phyloP scores from a whole-genome alignment of 2,888 invertebrate species.

The Acholoe squamosa region DNA sequence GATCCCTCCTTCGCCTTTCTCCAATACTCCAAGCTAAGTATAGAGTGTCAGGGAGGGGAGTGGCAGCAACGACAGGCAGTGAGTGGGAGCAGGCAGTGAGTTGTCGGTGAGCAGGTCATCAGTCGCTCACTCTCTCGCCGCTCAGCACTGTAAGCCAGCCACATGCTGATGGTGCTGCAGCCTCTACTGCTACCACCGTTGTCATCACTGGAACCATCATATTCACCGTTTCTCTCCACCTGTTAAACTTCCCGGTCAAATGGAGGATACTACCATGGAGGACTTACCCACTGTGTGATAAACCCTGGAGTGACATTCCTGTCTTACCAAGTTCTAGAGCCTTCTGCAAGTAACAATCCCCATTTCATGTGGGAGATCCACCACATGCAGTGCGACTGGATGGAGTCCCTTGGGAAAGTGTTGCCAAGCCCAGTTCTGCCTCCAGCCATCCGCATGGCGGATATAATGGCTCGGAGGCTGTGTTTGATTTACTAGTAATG shows the following conservation, averaged over 20 bases:
- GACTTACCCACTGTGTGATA: not conserved
- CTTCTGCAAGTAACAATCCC: not conserved
- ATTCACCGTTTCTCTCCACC: not conserved
- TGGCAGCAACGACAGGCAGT: not conserved
- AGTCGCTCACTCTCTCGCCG: not conserved
- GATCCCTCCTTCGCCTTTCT: slow-evolving; percentile 33
- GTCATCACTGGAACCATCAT: not conserved
- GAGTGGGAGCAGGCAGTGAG: not conserved
- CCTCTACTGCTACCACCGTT: not conserved
- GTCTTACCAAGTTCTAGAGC: not conserved
- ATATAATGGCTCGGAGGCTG: not conserved
- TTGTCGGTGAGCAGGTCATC: not conserved
- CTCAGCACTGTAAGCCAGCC: not conserved
- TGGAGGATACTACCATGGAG: not conserved
- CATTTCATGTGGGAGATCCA: no score
- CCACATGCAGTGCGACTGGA: not conserved
- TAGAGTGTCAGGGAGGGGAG: not conserved
- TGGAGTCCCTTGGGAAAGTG: not conserved
- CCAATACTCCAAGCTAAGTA: slow-evolving; percentile 1
- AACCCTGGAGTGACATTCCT: not conserved
- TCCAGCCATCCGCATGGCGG: not conserved
- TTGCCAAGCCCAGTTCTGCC: not conserved
- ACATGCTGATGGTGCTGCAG: not conserved
- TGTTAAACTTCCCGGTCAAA: no score
- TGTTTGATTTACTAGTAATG: not conserved